Evolutionary conservation across 2,113 vertebrate genomes (phyloP), one percentile per base, ranked within the genome.

Genomic region (Scortum barcoo): DNA sequence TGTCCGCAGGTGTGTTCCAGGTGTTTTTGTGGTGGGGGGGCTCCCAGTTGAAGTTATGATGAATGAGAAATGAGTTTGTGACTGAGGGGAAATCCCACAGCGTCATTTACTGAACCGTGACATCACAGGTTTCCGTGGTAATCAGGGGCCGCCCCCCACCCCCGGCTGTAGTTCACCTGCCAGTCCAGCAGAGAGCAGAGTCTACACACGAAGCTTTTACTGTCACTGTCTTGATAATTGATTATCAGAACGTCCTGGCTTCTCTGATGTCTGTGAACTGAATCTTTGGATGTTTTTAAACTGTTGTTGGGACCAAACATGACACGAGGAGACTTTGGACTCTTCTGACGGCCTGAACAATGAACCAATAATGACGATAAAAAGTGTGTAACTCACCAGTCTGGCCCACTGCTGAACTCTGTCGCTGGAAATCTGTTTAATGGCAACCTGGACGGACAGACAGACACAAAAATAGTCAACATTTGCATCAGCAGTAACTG

Each of bases 351-450:
- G 54, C 16, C 14, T 57, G 3, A 57, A 50, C 19, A 17, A 7
- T 7, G 2, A 28, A 33, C 1, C 20, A 17, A 28, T 11, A 1
- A 51, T 24, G 9, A 19, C 54, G 20, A 8, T 1, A 30, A 44
- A 0, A 9, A 4, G 1, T 20, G 10, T 1, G 0, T 4, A 1
- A 78, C 96, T 95, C 89, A 97, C 97, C 95, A 96, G 89, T 78
- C 93, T 78, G 51, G 94, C 92, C 96, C 95, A 96, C 65, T 95
- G 94, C 61, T 94, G 89, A 20, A 97, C 95, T 70, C 94, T 86
- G 88, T 95, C 95, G 24, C 90, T 92, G 50, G 90, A 88, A 7
- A 97, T 91, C 88, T 96, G 94, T 84, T 97, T 97, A n/a, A 97
- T 94, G 63, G 96, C 97, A 38, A 97, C 97, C 96, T 97, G 84